A percentile compares a stretch with the other conserved stretches of the same genome.
Conservation (phyloP, 2,113 vertebrate species). For the Trachemys scripta region DNA sequence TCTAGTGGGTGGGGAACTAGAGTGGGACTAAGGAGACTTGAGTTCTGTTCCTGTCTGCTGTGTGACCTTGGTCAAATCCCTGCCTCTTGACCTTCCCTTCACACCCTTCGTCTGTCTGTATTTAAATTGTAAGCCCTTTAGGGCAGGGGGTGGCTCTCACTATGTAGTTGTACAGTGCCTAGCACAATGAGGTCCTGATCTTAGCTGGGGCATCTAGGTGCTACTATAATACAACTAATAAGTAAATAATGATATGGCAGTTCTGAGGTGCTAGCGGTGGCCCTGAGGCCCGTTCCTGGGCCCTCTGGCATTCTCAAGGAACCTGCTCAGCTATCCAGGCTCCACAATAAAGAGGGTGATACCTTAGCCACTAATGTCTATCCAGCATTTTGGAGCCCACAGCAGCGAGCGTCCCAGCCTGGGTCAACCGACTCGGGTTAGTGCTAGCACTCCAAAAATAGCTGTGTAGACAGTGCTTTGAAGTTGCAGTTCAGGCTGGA, state of each 20-base stretch:
- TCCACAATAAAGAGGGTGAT: not conserved
- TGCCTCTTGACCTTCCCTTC: not conserved
- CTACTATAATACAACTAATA: not conserved
- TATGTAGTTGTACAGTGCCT: not conserved
- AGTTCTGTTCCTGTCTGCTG: not conserved
- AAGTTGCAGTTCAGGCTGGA: not conserved
- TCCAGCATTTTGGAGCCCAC: not conserved
- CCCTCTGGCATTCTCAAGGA: not conserved
- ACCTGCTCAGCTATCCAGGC: not conserved
- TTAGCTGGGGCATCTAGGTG: not conserved
- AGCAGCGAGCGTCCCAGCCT: not conserved
- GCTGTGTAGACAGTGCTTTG: not conserved
- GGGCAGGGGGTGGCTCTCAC: not conserved
- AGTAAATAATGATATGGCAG: rapidly evolving
- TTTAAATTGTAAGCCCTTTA: rapidly evolving
- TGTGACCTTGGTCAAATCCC: not conserved
- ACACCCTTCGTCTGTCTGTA: not conserved
- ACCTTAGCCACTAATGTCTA: slow-evolving; percentile 46
- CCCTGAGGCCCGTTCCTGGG: not conserved
- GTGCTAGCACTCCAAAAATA: not conserved
- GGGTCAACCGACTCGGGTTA: not conserved
- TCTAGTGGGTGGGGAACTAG: not conserved
- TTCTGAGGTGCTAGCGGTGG: rapidly evolving
- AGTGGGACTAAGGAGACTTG: not conserved
- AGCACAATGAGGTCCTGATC: not conserved